These are phyloP conservation scores for Salvelinus alpinus DNA, from an alignment of 2,113 vertebrate species.

Conservation along the genomic window DNA sequence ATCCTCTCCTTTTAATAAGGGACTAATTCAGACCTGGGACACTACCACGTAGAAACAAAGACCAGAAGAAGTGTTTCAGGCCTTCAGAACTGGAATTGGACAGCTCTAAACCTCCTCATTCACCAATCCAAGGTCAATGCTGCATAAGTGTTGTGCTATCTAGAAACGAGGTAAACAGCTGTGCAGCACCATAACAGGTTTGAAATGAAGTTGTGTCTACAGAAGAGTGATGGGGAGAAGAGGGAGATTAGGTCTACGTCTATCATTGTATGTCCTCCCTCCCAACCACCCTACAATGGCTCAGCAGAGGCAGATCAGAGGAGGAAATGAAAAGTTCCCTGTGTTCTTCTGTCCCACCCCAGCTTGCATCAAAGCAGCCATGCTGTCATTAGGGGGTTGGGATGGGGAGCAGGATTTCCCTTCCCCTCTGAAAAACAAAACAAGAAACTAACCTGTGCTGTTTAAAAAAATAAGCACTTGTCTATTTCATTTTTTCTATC, in stretches of 20 bases:
- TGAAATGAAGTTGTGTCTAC: not conserved
- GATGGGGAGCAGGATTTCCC: conserved; percentile 59
- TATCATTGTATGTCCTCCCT: not conserved
- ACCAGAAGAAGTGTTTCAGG: too few species aligned
- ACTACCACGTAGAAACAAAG: too few species aligned
- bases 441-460: conserved; percentile 20
- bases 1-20: too few species aligned
- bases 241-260: not conserved
- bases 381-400: conserved; percentile 31
- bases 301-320: conserved; percentile 4
- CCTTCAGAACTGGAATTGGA: not conserved
- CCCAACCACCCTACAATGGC: conserved; percentile 29
- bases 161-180: not conserved
- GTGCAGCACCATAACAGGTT: not conserved
- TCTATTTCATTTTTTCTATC: conserved; percentile 40
- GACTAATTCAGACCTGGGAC: too few species aligned
- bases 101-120: not conserved
- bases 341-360: not conserved
- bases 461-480: conserved; percentile 27
- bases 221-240: not conserved
- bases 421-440: conserved; percentile 37
- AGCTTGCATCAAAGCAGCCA: not conserved
- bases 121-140: not conserved
- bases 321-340: conserved; percentile 62
- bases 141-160: not conserved